These are phyloP conservation scores for Ostrea denselamellosa DNA, from an alignment of 1,140 invertebrate species.

Conservation along the genomic window DNA sequence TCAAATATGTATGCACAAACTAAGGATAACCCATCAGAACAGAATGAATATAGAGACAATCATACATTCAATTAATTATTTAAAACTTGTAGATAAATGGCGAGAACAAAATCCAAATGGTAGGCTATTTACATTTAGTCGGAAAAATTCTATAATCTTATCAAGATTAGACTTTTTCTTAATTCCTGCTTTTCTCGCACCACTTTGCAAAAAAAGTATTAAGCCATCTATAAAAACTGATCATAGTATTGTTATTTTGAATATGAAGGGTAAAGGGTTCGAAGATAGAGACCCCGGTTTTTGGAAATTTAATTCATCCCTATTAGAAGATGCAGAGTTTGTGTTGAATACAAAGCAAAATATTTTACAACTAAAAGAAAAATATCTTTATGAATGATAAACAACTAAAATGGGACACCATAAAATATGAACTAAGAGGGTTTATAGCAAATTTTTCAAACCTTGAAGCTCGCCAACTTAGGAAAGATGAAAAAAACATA, in stretches of 20 bases:
- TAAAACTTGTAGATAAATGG: background rate
- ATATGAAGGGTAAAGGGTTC: too few species aligned
- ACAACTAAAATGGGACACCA: background rate
- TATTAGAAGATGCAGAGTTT: background rate
- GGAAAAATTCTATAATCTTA: too few species aligned
- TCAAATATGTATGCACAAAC: slow-evolving; percentile 4
- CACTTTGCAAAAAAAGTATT: background rate
- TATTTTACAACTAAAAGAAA: background rate
- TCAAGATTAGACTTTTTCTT: too few species aligned
- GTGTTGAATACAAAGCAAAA: too few species aligned
- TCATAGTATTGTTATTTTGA: too few species aligned
- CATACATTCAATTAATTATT: background rate
- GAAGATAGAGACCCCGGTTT: too few species aligned
- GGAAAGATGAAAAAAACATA: background rate
- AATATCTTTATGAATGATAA: background rate
- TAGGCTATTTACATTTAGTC: background rate
- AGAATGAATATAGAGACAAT: background rate
- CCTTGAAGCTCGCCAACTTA: background rate
- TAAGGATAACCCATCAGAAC: background rate
- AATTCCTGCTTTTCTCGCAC: too few species aligned
- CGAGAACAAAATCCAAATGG: background rate
- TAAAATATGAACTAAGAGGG: slow-evolving; percentile 5
- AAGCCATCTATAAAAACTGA: background rate
- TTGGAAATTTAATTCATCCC: slow-evolving; percentile 12
- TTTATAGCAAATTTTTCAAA: background rate